These are phyloP conservation scores for Mesorhabditis spiculigera DNA, from an alignment of 2,888 invertebrate species.

Conservation along the genomic window DNA sequence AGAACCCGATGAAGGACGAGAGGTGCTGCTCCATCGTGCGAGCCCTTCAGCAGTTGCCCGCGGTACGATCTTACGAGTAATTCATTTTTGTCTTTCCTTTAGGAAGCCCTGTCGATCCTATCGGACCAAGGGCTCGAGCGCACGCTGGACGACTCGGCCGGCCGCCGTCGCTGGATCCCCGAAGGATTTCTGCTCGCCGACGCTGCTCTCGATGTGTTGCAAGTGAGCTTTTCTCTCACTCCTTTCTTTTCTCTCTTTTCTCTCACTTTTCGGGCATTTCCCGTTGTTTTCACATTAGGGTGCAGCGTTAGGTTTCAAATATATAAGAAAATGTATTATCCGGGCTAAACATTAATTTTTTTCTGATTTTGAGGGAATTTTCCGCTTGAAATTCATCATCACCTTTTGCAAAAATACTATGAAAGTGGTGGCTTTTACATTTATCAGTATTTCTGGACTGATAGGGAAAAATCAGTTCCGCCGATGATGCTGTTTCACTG, in stretches of 20 bases:
- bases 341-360: background rate
- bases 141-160: slow-evolving; percentile 86
- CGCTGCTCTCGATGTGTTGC: slow-evolving; percentile 74
- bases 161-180: slow-evolving; percentile 77
- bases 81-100: slow-evolving; percentile 13
- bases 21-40: slow-evolving; percentile 87
- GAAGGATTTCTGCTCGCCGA: slow-evolving; percentile 92
- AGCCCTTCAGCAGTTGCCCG: slow-evolving; percentile 79
- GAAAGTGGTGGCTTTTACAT: too few species aligned
- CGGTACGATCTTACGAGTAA: slow-evolving; percentile 46
- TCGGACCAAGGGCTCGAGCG: slow-evolving; percentile 90
- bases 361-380: background rate
- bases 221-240: slow-evolving; percentile 26
- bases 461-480: too few species aligned
- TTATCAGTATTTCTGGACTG: too few species aligned
- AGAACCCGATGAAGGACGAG: slow-evolving; percentile 97
- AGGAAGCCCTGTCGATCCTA: slow-evolving; percentile 44
- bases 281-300: too few species aligned
- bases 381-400: too few species aligned
- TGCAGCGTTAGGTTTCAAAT: background rate
- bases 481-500: too few species aligned
- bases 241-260: too few species aligned
- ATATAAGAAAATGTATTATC: background rate
- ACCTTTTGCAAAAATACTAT: too few species aligned
- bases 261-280: too few species aligned